Conservation (phyloP, 2,888 invertebrate species). For the Tachystola acroxantha region DNA sequence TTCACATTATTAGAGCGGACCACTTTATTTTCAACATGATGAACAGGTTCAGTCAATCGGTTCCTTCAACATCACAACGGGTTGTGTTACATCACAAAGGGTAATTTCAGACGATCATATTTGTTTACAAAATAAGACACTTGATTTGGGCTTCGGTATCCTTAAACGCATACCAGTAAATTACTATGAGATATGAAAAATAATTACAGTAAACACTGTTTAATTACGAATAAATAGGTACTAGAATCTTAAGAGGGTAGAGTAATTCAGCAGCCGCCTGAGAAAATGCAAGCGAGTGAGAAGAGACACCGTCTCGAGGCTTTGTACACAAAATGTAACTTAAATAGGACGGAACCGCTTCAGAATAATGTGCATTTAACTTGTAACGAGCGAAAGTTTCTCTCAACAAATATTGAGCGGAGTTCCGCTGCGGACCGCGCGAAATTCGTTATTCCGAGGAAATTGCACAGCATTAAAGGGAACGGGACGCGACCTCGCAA, state of each 20-base stretch:
- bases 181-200: too few relatives aligned
- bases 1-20: too few relatives aligned
- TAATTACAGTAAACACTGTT: too few relatives aligned
- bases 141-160: too few relatives aligned
- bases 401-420: slow-evolving; percentile 35
- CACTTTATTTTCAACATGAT: too few relatives aligned
- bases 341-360: slow-evolving; percentile 30
- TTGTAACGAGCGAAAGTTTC: slow-evolving; percentile 42
- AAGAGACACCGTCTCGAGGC: slow-evolving; percentile 17
- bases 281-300: slow-evolving; percentile 1
- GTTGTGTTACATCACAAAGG: too few relatives aligned
- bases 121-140: too few relatives aligned
- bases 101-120: too few relatives aligned
- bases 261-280: neutral
- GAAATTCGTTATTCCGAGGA: slow-evolving; percentile 45
- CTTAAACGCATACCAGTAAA: too few relatives aligned
- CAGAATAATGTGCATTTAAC: slow-evolving; percentile 39
- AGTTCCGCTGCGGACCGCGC: slow-evolving; percentile 32
- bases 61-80: too few relatives aligned
- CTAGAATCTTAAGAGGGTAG: neutral
- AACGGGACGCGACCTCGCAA: slow-evolving; percentile 21
- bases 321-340: slow-evolving; percentile 18
- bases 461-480: slow-evolving; percentile 39
- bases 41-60: too few relatives aligned
- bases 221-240: too few relatives aligned